Evolutionary conservation across 2,888 invertebrate species (phyloP), one percentile per base, ranked within the genome.

Genomic region (Lycia hirtaria): DNA sequence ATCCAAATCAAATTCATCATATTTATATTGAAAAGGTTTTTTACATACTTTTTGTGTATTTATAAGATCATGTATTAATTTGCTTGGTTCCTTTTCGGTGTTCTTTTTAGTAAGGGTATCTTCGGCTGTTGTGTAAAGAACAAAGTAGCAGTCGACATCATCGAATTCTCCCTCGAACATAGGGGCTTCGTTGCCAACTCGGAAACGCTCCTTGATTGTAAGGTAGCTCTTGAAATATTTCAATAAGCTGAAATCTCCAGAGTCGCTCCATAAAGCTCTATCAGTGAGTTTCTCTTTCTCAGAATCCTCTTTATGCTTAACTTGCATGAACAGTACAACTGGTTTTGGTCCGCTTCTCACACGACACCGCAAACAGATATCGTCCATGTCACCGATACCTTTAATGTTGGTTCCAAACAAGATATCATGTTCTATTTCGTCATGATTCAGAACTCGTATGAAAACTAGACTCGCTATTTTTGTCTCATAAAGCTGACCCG

Each of bases 251-350:
- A n/a, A n/a, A n/a, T n/a, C n/a, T n/a, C n/a, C n/a, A n/a, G 7
- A 30, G 30, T 10, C 30, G 4, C 4, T 30, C 12, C 30, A 12
- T 4, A 30, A 12, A 12, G 10, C 12, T 30, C n/a, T n/a, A 4
- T n/a, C 10, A 10, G 30, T n/a, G 6, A 30, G 30, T 3, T 12
- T 30, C n/a, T n/a, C 30, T 30, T 30, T 30, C 4, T 12, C 10
- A 30, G 12, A 4, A 30, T 30, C 30, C 4, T 76, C 75, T 54
- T 30, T 30, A n/a, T 30, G 30, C 10, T 30, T 30, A 9, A 12
- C 30, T 30, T 30, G n/a, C n/a, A n/a, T n/a, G n/a, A n/a, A n/a
- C n/a, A n/a, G n/a, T n/a, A n/a, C n/a, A n/a, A n/a, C n/a, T 3
- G 30, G 30, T 30, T 3, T 10, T 4, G 4, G 10, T 30, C 12